These are phyloP conservation scores for Parapsyche elsis DNA, from an alignment of 1,140 invertebrate species.

Conservation along the genomic window DNA sequence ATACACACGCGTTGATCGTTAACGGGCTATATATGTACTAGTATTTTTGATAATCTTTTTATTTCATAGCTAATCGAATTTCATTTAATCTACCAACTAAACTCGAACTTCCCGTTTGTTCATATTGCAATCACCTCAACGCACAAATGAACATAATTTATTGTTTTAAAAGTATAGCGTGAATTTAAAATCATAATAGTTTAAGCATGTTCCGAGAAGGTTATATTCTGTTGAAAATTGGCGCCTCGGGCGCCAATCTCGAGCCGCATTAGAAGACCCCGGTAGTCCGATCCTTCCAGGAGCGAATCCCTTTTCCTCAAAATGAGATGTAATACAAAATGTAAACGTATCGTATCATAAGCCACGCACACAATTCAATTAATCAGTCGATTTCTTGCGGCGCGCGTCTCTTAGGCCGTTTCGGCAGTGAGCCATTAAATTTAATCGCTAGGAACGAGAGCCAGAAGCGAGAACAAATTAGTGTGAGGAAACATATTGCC, in stretches of 20 bases:
- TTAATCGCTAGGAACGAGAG: neutral
- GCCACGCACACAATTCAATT: neutral
- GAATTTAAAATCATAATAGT: too few relatives aligned
- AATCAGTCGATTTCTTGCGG: too few relatives aligned
- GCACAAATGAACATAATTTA: too few relatives aligned
- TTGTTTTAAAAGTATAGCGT: too few relatives aligned
- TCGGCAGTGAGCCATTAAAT: neutral
- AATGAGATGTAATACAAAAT: neutral
- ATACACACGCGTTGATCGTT: too few relatives aligned
- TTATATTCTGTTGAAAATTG: constrained; percentile 2
- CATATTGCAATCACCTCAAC: too few relatives aligned
- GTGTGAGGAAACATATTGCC: neutral
- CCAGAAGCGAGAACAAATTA: constrained; percentile 6
- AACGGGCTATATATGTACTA: too few relatives aligned
- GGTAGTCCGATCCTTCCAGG: neutral
- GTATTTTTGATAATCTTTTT: too few relatives aligned
- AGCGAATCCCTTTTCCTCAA: neutral
- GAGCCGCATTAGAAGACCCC: neutral
- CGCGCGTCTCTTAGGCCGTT: neutral
- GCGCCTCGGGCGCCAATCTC: neutral
- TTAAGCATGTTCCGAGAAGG: neutral
- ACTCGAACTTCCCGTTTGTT: too few relatives aligned
- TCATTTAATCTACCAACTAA: too few relatives aligned
- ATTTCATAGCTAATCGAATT: too few relatives aligned
- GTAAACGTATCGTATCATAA: neutral